These are phyloP conservation scores for Ametastegia equiseti DNA, from an alignment of 2,888 invertebrate genomes.

Conservation along the genomic window DNA sequence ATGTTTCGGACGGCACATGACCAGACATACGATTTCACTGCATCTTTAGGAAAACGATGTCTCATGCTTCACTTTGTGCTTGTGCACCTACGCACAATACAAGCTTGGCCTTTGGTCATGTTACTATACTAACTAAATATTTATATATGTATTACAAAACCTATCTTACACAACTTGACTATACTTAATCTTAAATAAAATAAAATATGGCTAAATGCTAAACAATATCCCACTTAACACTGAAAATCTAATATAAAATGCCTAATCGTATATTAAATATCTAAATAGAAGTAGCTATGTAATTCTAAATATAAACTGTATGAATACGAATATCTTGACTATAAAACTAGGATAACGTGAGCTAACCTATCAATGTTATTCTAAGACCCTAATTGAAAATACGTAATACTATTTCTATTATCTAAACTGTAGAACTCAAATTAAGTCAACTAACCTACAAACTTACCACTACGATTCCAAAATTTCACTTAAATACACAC, in stretches of 20 bases:
- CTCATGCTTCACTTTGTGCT: neutral
- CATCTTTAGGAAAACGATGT: neutral
- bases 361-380: too few species aligned
- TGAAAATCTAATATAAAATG: too few species aligned
- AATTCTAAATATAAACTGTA: neutral
- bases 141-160: neutral
- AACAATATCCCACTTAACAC: too few species aligned
- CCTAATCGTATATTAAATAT: too few species aligned
- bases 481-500: neutral
- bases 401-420: too few species aligned
- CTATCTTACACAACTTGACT: neutral
- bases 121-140: neutral
- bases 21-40: neutral
- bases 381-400: too few species aligned
- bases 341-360: neutral
- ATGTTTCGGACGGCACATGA: neutral
- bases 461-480: neutral
- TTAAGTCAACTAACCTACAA: neutral
- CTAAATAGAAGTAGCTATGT: too few species aligned
- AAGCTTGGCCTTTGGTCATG: neutral
- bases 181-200: too few species aligned
- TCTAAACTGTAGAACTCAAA: too few species aligned
- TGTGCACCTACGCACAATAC: neutral
- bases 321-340: neutral
- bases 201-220: too few species aligned